phyloP scores from a whole-genome alignment of 2,888 invertebrate genomes.

The Pseudanteris insignis region DNA sequence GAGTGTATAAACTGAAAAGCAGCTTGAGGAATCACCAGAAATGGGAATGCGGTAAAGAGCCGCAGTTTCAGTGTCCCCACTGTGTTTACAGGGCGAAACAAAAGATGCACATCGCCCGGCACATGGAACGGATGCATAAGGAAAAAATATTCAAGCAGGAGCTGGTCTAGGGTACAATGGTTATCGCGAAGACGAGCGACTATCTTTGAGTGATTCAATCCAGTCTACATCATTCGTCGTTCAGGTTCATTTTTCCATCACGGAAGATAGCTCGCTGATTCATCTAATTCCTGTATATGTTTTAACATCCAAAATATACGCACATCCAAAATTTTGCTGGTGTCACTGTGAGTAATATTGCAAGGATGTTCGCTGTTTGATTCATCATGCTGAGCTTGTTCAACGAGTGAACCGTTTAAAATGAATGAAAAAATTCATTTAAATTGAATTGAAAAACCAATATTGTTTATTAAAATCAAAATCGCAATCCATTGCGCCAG shows the following conservation, averaged over 20 bases:
- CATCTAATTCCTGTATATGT: too few species aligned
- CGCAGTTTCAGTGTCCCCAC: constrained; percentile 66
- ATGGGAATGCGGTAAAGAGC: constrained; percentile 67
- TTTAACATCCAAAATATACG: too few species aligned
- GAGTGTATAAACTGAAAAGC: constrained; percentile 87
- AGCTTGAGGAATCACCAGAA: constrained; percentile 69
- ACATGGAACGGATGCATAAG: constrained; percentile 68
- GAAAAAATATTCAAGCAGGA: constrained; percentile 66
- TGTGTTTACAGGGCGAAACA: constrained; percentile 66
- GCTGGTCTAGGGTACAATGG: constrained; percentile 55
- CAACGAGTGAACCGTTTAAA: too few species aligned
- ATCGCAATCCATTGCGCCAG: too few species aligned
- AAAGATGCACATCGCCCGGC: constrained; percentile 67
- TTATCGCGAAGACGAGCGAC: constrained; percentile 11
- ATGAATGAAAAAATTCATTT: too few species aligned
- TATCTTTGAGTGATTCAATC: constrained; percentile 7
- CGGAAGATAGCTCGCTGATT: constrained; percentile 5
- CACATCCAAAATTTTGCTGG: background rate
- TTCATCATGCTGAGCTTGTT: too few species aligned
- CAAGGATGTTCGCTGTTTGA: constrained; percentile 16
- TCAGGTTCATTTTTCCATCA: background rate
- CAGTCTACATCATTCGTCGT: constrained; percentile 4
- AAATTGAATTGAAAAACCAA: too few species aligned
- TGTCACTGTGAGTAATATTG: constrained; percentile 20
- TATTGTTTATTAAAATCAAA: too few species aligned